These are phyloP conservation scores for Lobophora halterata DNA, from an alignment of 2,888 invertebrate species.

Conservation along the genomic window DNA sequence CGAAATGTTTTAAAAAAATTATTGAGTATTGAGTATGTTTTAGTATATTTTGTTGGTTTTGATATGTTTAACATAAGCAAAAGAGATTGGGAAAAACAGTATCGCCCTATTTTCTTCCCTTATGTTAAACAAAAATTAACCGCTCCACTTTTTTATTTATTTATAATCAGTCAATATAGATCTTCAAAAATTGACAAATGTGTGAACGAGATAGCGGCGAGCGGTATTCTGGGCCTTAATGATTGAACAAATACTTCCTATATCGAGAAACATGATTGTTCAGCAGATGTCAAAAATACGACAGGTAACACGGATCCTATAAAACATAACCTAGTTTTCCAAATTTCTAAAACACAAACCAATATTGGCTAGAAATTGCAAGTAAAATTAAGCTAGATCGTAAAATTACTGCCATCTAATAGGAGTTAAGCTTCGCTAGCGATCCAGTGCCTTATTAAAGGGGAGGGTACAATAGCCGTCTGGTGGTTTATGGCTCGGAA, in stretches of 20 bases:
- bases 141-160: no score
- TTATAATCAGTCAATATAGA: no score
- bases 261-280: neutral
- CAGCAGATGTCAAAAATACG: neutral
- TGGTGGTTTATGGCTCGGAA: slow-evolving; percentile 22
- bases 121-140: no score
- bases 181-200: no score
- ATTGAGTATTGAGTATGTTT: no score
- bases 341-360: neutral
- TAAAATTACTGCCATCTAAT: slow-evolving; percentile 6
- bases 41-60: no score
- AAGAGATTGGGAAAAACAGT: no score
- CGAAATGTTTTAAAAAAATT: no score
- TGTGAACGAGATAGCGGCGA: no score
- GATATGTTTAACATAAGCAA: no score
- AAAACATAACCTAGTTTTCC: slow-evolving; percentile 6
- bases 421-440: slow-evolving; percentile 2
- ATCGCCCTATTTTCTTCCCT: no score
- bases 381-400: slow-evolving; percentile 8
- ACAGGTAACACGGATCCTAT: slow-evolving; percentile 6
- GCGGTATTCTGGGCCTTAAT: no score
- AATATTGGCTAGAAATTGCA: slow-evolving; percentile 10
- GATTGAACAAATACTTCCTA: neutral
- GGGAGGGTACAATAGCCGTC: slow-evolving; percentile 19
- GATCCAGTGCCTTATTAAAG: slow-evolving; percentile 22